Evolutionary conservation across 53 echinoderm and acorn worm genomes (phyloP), one percentile per base, ranked within the genome.

Genomic region (Arbacia lixula): DNA sequence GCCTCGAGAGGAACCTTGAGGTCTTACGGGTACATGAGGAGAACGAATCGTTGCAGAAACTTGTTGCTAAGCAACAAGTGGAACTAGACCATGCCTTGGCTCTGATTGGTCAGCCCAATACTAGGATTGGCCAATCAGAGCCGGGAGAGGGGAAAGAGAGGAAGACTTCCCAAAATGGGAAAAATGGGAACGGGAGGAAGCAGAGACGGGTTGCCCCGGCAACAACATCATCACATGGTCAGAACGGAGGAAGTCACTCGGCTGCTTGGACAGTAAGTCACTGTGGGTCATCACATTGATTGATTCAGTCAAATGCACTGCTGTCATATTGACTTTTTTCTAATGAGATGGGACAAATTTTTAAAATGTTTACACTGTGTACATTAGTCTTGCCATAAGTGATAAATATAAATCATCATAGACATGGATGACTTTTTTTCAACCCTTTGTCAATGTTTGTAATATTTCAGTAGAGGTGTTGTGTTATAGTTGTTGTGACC

Each of bases 101-200:
- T 0, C 14, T 78, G 60, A 78, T 78, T 60, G 79, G 79, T 34
- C 79, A 78, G 61, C 79, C 79, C 0, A 78, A 78, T 30, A 58
- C 61, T 0, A 57, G 41, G n/a, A 40, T 78, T 43, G 61, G 24
- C 61, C 79, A 78, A 35, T 39, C 60, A 60, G n/a, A 75, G 55
- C 52, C 31, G 54, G 32, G 36, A 32, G 35, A 33, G 4, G 53
- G 55, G 19, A 75, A 53, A 36, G 75, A 52, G 27, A 54, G 36
- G 55, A 53, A 71, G 46, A 21, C 31, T 19, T 31, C 53, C 1
- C 10, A 56, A 56, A 56, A 10, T 56, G 33, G 33, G 9, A 19
- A 30, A 8, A 8, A 46, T 46, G 29, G 39, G 29, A 71, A 71
- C 42, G 71, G 71, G 12, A n/a, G 79, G 29, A 78, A 57, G 41